A percentile compares a stretch with the other conserved stretches of the same genome.
Evolutionary conservation across 2,113 vertebrate genomes (phyloP).

Genomic region (Psettodes erumei): DNA sequence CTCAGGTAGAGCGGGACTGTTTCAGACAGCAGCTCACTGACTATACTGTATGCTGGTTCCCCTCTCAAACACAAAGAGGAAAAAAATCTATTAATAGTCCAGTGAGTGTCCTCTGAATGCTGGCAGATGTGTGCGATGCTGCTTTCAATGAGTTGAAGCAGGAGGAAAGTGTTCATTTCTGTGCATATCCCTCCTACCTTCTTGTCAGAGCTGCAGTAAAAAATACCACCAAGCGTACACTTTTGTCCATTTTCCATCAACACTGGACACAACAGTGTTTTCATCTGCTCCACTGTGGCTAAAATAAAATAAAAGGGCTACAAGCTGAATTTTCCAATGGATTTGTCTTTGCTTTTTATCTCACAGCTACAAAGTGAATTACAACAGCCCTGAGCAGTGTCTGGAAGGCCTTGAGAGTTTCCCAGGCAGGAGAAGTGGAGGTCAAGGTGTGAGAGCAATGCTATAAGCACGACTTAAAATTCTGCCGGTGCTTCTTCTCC

Average conservation of each 20-base stretch:
- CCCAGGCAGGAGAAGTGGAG: conserved; percentile 56
- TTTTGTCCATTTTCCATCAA: conserved; percentile 50
- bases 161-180: conserved; percentile 51
- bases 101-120: conserved; percentile 57
- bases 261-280: conserved; percentile 42
- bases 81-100: conserved; percentile 56
- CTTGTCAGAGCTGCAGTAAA: conserved; percentile 37
- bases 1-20: conserved; percentile 64
- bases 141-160: conserved; percentile 46
- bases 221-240: conserved; percentile 47
- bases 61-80: conserved; percentile 44
- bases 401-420: conserved; percentile 71
- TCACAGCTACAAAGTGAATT: conserved; percentile 63
- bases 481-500: conserved; percentile 56
- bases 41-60: conserved; percentile 42
- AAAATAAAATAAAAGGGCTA: conserved; percentile 64
- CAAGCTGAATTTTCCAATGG: conserved; percentile 47
- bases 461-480: conserved; percentile 64
- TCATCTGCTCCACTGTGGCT: conserved; percentile 58
- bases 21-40: conserved; percentile 56
- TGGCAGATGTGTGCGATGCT: conserved; percentile 50
- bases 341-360: conserved; percentile 71
- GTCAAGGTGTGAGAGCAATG: conserved; percentile 70
- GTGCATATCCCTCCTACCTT: conserved; percentile 38
- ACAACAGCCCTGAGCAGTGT: conserved; percentile 54